Conservation (phyloP, 2,888 invertebrate species). For the Branchipolynoe longqiensis region DNA sequence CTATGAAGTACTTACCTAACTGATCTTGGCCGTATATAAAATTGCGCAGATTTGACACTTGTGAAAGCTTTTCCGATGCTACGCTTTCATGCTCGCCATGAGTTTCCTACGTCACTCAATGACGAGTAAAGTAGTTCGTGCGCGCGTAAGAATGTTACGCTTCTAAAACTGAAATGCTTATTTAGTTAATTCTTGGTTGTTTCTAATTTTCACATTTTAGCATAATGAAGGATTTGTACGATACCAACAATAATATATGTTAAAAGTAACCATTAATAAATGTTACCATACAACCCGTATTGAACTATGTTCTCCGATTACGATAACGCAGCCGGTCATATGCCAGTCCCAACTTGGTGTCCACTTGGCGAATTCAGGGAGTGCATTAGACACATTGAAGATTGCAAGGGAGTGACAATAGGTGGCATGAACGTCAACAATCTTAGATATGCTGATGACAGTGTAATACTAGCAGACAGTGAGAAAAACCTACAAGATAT, state of each 20-base stretch:
- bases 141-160: neutral
- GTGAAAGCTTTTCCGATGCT: conserved; percentile 1
- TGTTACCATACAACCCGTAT: neutral
- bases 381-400: no score
- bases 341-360: conserved; percentile 36
- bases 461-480: no score
- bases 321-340: neutral
- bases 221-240: neutral
- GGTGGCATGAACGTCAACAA: no score
- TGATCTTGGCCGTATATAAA: neutral
- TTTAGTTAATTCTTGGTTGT: no score
- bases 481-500: no score
- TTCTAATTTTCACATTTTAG: no score
- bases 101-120: conserved; percentile 23
- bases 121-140: conserved; percentile 22
- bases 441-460: no score
- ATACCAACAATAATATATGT: neutral
- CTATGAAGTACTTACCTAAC: neutral
- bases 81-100: neutral
- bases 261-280: neutral
- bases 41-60: neutral
- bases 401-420: no score
- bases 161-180: no score
- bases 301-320: neutral
- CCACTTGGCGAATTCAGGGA: no score